Evolutionary conservation across 2,113 vertebrate genomes (phyloP), one percentile per base, ranked within the genome.

Genomic region (Tachysurus vachellii): DNA sequence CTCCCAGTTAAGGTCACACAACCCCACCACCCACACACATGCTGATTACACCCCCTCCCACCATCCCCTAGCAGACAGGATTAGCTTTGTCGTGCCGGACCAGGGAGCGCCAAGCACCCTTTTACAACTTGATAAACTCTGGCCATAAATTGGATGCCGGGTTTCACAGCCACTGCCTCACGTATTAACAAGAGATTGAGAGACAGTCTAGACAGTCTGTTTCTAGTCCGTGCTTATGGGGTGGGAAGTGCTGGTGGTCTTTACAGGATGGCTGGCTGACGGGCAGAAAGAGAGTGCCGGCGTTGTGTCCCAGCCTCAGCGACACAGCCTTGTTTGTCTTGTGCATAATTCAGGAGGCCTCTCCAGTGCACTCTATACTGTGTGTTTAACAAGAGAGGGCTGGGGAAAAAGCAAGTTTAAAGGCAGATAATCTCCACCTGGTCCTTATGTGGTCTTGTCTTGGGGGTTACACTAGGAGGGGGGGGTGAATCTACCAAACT

Each of bases 71-170:
- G 0, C 56, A 88, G 83, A 82, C 80, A 68, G 87, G 89, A 91
- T 91, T 90, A 89, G 70, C 73, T 23, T 83, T 77, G 86, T 56
- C 66, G 62, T 61, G 53, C 81, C 36, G 85, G 66, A 61, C 87
- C 54, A 42, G 23, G 83, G 85, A 86, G 79, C 47, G 75, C 87
- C 79, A 87, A 88, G 81, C 88, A 81, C 81, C 82, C 44, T 90
- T 89, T 91, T 90, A 91, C 80, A 83, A 89, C 83, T 85, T 70
- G 85, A 83, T 91, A 90, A 88, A 90, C 80, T 87, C 87, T 47
- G 4, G 42, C 87, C 75, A 84, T 89, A 89, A 90, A 90, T 87
- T 84, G 86, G 83, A 70, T 44, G 17, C 16, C 53, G 66, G 47
- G 83, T 88, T 91, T 90, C 83, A 84, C 86, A 73, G 75, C 84